A percentile compares a stretch with the other conserved stretches of the same genome.
These are phyloP conservation scores for Bucorvus abyssinicus DNA, from an alignment of 2,797 vertebrate genomes.

Conservation along the genomic window DNA sequence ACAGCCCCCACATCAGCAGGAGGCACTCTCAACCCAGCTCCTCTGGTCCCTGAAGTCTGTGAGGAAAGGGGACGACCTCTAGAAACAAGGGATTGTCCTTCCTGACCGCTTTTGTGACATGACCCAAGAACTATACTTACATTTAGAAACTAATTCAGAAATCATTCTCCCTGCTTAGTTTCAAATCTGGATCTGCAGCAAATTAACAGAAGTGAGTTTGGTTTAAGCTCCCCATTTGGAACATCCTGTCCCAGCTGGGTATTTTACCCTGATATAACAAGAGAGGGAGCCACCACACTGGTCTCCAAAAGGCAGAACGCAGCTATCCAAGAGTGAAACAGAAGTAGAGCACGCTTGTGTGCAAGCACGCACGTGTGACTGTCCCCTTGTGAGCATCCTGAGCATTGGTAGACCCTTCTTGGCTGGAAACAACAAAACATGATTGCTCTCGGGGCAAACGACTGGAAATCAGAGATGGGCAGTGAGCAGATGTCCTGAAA, in stretches of 20 bases:
- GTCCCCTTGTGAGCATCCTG: background rate
- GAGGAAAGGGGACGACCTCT: background rate
- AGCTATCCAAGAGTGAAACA: background rate
- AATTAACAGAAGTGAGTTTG: background rate
- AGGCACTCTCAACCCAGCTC: background rate
- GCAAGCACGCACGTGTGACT: background rate
- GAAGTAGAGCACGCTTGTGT: background rate
- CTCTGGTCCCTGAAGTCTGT: background rate
- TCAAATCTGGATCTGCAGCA: background rate
- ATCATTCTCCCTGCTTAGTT: background rate
- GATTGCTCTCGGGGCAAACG: background rate
- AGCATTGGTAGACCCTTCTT: background rate
- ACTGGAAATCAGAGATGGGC: background rate
- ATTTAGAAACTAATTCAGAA: background rate
- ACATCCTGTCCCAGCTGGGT: background rate
- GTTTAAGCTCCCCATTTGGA: background rate
- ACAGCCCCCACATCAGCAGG: background rate
- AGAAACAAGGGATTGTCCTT: background rate
- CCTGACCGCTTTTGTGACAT: background rate
- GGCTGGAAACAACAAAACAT: background rate
- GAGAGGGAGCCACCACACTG: slow-evolving; percentile 52
- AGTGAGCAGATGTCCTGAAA: background rate
- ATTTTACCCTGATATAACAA: background rate
- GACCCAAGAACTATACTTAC: background rate
- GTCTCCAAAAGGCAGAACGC: background rate